Evolutionary conservation across 2,797 vertebrate species (phyloP).

Genomic region (Enteromius paludinosus): DNA sequence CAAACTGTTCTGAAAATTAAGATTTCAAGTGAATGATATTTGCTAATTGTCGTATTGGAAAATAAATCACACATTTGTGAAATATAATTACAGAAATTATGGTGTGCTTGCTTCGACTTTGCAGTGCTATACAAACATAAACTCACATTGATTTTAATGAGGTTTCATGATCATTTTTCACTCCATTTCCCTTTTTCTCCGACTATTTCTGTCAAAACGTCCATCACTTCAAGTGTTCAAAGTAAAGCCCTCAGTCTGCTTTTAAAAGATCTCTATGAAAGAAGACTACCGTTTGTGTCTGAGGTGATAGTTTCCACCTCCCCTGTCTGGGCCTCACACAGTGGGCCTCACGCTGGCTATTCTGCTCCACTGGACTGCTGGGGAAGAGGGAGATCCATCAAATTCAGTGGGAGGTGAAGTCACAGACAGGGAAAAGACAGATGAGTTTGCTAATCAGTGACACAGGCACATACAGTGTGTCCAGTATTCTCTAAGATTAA

Average conservation of each 20-base stretch:
- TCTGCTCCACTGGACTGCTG: slow-evolving; percentile 39
- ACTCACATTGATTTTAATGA: neutral
- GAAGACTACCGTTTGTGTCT: slow-evolving; percentile 6
- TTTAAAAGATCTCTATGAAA: slow-evolving; percentile 1
- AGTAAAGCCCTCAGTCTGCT: slow-evolving; percentile 18
- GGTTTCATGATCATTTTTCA: neutral
- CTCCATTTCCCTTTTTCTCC: neutral
- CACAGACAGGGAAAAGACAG: slow-evolving; percentile 54
- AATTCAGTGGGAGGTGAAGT: slow-evolving; percentile 54
- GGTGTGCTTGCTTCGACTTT: neutral
- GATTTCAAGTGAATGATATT: slow-evolving; percentile 21
- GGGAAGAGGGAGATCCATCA: slow-evolving; percentile 53
- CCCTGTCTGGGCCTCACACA: slow-evolving; percentile 49
- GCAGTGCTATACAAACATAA: slow-evolving; percentile 2
- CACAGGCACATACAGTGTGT: slow-evolving; percentile 47
- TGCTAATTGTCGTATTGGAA: neutral
- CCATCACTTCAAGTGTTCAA: neutral
- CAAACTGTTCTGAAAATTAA: neutral
- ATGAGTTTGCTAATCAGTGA: slow-evolving; percentile 60
- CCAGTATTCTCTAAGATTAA: slow-evolving; percentile 53
- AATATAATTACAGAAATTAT: slow-evolving; percentile 29
- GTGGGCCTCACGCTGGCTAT: slow-evolving; percentile 42
- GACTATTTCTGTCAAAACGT: neutral
- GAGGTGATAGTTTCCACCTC: slow-evolving; percentile 38
- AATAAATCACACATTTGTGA: neutral